A percentile compares a stretch with the other conserved stretches of the same genome.
Conservation (phyloP, 2,113 vertebrate species). For the Plecturocebus donacophilus region DNA sequence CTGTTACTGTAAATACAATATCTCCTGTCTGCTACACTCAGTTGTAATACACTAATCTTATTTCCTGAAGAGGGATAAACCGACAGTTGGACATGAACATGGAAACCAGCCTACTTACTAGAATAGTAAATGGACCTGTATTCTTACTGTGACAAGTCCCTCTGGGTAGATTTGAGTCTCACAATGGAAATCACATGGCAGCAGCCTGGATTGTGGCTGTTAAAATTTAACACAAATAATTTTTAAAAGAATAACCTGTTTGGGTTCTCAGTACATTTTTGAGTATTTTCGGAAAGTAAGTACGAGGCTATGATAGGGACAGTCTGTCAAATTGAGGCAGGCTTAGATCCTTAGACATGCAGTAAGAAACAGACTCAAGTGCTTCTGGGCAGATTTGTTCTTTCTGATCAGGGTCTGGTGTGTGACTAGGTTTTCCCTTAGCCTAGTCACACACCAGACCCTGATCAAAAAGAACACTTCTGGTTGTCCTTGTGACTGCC, state of each 20-base stretch:
- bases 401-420: no score
- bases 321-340: not conserved
- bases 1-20: not conserved
- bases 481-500: not conserved
- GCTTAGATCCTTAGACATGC: not conserved
- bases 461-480: not conserved
- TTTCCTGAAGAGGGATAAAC: not conserved
- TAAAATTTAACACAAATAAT: no score
- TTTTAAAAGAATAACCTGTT: not conserved
- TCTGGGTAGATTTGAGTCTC: not conserved
- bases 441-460: not conserved
- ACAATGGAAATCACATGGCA: not conserved
- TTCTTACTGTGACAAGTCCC: not conserved
- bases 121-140: not conserved
- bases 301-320: not conserved
- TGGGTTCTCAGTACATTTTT: not conserved
- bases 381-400: no score
- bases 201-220: not conserved
- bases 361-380: not conserved
- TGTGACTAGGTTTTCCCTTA: no score
- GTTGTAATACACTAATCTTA: not conserved
- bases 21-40: not conserved
- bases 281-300: not conserved
- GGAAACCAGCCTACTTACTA: not conserved
- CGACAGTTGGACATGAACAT: not conserved